phyloP scores from a whole-genome alignment of 2,113 vertebrate genomes.

The Probosciger aterrimus region DNA sequence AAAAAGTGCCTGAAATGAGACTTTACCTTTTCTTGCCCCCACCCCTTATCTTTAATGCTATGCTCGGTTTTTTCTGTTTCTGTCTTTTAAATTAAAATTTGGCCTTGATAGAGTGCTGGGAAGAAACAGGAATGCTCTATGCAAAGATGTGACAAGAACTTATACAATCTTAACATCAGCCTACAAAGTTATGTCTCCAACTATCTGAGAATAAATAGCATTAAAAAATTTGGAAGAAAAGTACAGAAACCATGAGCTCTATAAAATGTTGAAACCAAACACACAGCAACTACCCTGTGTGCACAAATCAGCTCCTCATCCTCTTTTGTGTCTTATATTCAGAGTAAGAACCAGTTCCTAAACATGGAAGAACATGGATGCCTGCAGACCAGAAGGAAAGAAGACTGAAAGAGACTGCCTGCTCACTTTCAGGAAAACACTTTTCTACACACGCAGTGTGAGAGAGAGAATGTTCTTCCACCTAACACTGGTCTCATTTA shows the following conservation, averaged over 20 bases:
- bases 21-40: background rate
- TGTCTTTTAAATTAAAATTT: background rate
- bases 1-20: background rate
- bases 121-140: background rate
- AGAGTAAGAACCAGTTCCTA: background rate
- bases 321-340: background rate
- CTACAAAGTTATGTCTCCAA: background rate
- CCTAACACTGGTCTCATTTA: background rate
- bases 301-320: background rate
- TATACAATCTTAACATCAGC: background rate
- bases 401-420: background rate
- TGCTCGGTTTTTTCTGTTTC: background rate
- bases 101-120: background rate
- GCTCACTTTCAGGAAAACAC: background rate
- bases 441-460: background rate
- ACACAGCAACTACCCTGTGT: background rate
- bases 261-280: background rate
- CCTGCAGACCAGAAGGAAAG: background rate
- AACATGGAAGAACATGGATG: background rate
- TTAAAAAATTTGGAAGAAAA: background rate
- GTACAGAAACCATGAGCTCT: background rate
- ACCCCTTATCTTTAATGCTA: accelerated
- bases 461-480: background rate
- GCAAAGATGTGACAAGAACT: background rate
- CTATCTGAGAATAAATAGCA: background rate